A percentile compares a stretch with the other conserved stretches of the same genome.
Conservation (phyloP, 2,888 invertebrate species). For the Eristalis tenax region DNA sequence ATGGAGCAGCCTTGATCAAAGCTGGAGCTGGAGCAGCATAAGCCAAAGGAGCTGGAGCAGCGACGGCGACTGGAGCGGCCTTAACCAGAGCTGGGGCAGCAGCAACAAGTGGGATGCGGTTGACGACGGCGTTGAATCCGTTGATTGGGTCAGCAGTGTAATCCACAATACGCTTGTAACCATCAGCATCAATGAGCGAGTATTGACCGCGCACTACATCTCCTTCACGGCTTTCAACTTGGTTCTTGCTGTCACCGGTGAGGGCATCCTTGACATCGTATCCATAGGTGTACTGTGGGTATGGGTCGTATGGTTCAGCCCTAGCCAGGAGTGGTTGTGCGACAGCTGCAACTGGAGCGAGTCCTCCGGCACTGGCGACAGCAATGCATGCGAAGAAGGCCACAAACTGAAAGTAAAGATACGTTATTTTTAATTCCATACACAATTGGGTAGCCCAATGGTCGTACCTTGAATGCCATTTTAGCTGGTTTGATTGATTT, state of each 20-base stretch:
- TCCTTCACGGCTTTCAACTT: slow-evolving; percentile 58
- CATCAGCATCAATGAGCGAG: slow-evolving; percentile 66
- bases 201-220: slow-evolving; percentile 63
- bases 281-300: slow-evolving; percentile 59
- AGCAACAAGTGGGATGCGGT: slow-evolving; percentile 55
- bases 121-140: slow-evolving; percentile 64
- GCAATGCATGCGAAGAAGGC: slow-evolving; percentile 77
- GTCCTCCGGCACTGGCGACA: slow-evolving; percentile 76
- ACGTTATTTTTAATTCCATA: slow-evolving; percentile 22
- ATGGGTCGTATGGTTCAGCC: slow-evolving; percentile 49
- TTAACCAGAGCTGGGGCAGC: slow-evolving; percentile 31
- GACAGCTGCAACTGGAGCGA: slow-evolving; percentile 72
- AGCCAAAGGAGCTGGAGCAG: slow-evolving; percentile 75
- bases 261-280: slow-evolving; percentile 61
- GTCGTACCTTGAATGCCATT: slow-evolving; percentile 60
- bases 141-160: slow-evolving; percentile 60
- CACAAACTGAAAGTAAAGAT: slow-evolving; percentile 73
- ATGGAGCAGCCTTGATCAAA: slow-evolving; percentile 51
- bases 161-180: slow-evolving; percentile 62
- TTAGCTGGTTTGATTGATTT: slow-evolving; percentile 32
- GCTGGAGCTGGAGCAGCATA: slow-evolving; percentile 75
- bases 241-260: slow-evolving; percentile 60
- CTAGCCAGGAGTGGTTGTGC: slow-evolving; percentile 57
- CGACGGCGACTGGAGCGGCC: slow-evolving; percentile 37
- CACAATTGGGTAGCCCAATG: not conserved